These are phyloP conservation scores for Austrolebias charrua DNA, from an alignment of 2,797 vertebrate genomes.

Conservation along the genomic window DNA sequence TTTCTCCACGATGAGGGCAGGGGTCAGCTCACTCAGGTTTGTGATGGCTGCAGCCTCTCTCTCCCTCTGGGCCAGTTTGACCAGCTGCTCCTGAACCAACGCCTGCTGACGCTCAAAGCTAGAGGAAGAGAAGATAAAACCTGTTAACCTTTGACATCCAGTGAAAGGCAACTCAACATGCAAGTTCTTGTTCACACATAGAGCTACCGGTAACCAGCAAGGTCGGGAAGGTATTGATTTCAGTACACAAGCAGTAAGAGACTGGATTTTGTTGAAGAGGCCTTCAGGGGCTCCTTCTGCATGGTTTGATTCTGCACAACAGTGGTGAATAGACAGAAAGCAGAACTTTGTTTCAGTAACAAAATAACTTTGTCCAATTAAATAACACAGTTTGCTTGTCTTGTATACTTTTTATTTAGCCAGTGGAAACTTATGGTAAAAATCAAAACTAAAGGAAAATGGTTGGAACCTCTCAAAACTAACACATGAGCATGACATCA, in stretches of 20 bases:
- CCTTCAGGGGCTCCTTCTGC: neutral
- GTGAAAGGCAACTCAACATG: neutral
- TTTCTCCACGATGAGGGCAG: slow-evolving; percentile 52
- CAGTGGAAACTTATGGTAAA: neutral
- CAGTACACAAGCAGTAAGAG: neutral
- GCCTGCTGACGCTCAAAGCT: slow-evolving; percentile 88
- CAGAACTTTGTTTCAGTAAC: neutral
- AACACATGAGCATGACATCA: too few relatives aligned
- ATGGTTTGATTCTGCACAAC: neutral
- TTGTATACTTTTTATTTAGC: neutral
- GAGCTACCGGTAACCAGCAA: neutral
- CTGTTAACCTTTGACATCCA: slow-evolving; percentile 6
- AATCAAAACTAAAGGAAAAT: neutral
- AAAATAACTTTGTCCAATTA: neutral
- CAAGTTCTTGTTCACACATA: neutral
- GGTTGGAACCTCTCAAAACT: too few relatives aligned
- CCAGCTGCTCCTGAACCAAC: slow-evolving; percentile 84
- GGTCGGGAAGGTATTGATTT: neutral
- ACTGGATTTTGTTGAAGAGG: neutral
- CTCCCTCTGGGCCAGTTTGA: slow-evolving; percentile 80
- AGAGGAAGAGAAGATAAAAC: slow-evolving; percentile 5
- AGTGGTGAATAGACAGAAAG: neutral
- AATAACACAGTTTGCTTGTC: neutral
- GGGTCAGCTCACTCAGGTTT: slow-evolving; percentile 41
- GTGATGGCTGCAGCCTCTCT: slow-evolving; percentile 57